These are phyloP conservation scores for Brienomyrus brachyistius DNA, from an alignment of 2,113 vertebrate species.

Conservation along the genomic window DNA sequence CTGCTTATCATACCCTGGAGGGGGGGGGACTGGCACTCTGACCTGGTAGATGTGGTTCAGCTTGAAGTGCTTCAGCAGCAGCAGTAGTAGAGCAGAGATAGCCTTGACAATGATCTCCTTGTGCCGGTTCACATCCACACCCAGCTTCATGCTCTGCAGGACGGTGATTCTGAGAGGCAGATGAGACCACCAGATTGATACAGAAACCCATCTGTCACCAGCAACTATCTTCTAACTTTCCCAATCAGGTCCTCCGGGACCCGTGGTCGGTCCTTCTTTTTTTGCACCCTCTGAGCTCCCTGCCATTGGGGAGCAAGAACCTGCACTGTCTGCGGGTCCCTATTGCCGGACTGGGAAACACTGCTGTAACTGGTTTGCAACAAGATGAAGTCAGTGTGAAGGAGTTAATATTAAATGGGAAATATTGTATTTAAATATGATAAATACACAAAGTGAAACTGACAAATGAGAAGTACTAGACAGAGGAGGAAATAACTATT, in stretches of 20 bases:
- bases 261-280: background rate
- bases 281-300: background rate
- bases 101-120: conserved; percentile 97
- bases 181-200: background rate
- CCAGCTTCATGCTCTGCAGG: conserved; percentile 95
- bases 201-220: background rate
- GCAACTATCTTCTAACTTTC: background rate
- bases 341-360: background rate
- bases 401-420: background rate
- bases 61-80: conserved; percentile 93
- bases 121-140: conserved; percentile 92
- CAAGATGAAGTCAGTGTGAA: background rate
- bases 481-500: background rate
- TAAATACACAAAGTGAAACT: background rate
- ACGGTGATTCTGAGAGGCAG: conserved; percentile 73
- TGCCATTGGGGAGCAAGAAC: background rate
- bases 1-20: background rate
- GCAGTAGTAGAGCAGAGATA: conserved; percentile 79
- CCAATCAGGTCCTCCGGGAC: background rate
- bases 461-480: background rate
- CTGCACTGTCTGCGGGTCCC: background rate
- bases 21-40: conserved; percentile 14
- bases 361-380: background rate
- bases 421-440: background rate
- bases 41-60: conserved; percentile 82